Evolutionary conservation across 2,113 vertebrate species (phyloP).

Genomic region (Gadus macrocephalus): DNA sequence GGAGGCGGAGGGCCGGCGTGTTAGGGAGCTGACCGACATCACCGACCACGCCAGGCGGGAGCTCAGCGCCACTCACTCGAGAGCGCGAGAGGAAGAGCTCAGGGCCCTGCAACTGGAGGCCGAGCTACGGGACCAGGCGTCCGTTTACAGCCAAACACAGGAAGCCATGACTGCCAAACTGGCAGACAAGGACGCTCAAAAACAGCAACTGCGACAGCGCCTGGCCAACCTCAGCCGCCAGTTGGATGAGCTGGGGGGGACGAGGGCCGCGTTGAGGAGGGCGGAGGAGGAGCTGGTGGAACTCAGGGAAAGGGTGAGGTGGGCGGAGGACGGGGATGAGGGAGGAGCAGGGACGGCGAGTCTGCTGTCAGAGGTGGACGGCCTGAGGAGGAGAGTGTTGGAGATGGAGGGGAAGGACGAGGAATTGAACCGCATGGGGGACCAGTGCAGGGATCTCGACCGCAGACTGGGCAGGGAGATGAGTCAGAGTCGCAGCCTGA

Average conservation of each 20-base stretch:
- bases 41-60: constrained; percentile 72
- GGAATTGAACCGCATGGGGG: constrained; percentile 90
- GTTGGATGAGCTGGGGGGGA: constrained; percentile 83
- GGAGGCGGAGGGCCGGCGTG: constrained; percentile 72
- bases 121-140: constrained; percentile 69
- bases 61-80: constrained; percentile 65
- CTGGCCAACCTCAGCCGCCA: constrained; percentile 78
- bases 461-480: constrained; percentile 83
- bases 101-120: constrained; percentile 72
- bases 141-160: constrained; percentile 67
- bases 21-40: constrained; percentile 75
- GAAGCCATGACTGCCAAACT: constrained; percentile 84
- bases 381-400: constrained; percentile 84
- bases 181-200: constrained; percentile 82
- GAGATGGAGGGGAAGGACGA: constrained; percentile 98
- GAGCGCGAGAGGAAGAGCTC: constrained; percentile 71
- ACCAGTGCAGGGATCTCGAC: constrained; percentile 88
- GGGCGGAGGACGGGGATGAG: constrained; percentile 70
- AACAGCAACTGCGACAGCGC: constrained; percentile 80
- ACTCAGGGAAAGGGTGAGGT: constrained; percentile 77
- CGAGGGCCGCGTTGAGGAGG: constrained; percentile 78
- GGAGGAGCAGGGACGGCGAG: constrained; percentile 53
- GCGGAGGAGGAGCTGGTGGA: constrained; percentile 85
- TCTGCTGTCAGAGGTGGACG: constrained; percentile 85
- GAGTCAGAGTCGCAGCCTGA: constrained; percentile 79